Evolutionary conservation across 37 sponge, comb jelly and placozoan genomes (phyloP).

Genomic region (Beroe ovata): DNA sequence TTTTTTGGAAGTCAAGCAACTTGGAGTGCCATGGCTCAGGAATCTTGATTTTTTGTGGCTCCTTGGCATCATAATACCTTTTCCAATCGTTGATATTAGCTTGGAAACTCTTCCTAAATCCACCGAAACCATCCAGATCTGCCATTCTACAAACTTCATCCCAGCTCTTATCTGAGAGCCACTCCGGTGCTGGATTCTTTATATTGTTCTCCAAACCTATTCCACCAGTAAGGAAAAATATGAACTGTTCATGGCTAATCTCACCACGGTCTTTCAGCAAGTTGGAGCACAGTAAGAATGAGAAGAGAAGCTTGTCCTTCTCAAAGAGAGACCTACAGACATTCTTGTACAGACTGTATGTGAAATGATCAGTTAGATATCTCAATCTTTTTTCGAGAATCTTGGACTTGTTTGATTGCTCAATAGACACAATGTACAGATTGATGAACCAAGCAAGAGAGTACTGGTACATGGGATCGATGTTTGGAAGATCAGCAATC

Average conservation of each 20-base stretch:
- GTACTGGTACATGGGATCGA: conserved; percentile 99
- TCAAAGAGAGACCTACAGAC: conserved; percentile 98
- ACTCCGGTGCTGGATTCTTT: conserved; percentile 82
- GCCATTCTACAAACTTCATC: conserved; percentile 97
- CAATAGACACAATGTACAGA: conserved; percentile 89
- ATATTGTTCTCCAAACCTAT: conserved; percentile 96
- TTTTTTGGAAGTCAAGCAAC: conserved; percentile 93
- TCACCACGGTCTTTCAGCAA: conserved; percentile 84
- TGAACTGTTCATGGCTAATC: conserved; percentile 83
- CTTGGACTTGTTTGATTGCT: conserved; percentile 95
- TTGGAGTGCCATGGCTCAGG: conserved; percentile 90
- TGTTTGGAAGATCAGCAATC: conserved; percentile 97
- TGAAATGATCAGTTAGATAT: conserved; percentile 96
- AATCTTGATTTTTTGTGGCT: conserved; percentile 83
- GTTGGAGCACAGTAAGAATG: conserved; percentile 95
- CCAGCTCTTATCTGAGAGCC: conserved; percentile 97
- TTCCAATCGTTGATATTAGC: conserved; percentile 76
- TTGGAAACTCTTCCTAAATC: conserved; percentile 72
- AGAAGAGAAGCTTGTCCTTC: conserved; percentile 99
- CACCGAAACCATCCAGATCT: conserved; percentile 77
- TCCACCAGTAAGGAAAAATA: conserved; percentile 99
- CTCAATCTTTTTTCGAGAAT: conserved; percentile 87
- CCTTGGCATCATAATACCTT: conserved; percentile 82
- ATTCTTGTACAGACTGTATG: conserved; percentile 97
- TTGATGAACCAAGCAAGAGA: conserved; percentile 98